A percentile compares a stretch with the other conserved stretches of the same genome.
These are phyloP conservation scores for Nomada fucata DNA, from an alignment of 2,888 invertebrate species.

Conservation along the genomic window DNA sequence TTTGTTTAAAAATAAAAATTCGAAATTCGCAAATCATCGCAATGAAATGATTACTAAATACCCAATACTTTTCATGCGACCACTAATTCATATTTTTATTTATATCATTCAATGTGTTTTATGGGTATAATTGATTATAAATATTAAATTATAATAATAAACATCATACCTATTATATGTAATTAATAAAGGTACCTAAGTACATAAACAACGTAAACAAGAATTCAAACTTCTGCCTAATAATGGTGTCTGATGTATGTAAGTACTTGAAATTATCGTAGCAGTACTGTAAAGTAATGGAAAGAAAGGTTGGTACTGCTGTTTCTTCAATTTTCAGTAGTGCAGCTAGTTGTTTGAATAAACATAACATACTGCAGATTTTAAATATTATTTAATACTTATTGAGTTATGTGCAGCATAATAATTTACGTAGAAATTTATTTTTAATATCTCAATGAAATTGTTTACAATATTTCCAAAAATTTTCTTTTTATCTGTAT, in stretches of 20 bases:
- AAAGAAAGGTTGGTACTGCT: constrained; percentile 34
- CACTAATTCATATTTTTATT: background rate
- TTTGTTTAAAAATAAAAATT: constrained; percentile 1
- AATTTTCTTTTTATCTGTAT: background rate
- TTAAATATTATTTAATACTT: background rate
- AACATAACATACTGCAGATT: background rate
- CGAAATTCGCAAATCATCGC: constrained; percentile 21
- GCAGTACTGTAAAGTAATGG: background rate
- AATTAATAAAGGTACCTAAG: background rate
- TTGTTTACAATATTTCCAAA: background rate
- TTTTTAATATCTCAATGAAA: background rate
- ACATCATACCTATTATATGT: background rate
- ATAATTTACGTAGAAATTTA: background rate
- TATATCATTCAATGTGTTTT: background rate
- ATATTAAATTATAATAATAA: constrained; percentile 4
- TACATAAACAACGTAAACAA: background rate
- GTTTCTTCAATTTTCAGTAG: background rate
- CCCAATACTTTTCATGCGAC: background rate
- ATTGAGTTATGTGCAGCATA: background rate
- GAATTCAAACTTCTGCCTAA: constrained; percentile 9
- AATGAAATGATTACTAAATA: background rate
- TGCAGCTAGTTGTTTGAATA: background rate
- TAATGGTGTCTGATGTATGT: background rate
- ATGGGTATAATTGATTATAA: background rate
- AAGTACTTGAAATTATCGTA: constrained; percentile 6